A percentile compares a stretch with the other conserved stretches of the same genome.
phyloP scores from a whole-genome alignment of 2,888 invertebrate species.

The Acrobasis suavella region DNA sequence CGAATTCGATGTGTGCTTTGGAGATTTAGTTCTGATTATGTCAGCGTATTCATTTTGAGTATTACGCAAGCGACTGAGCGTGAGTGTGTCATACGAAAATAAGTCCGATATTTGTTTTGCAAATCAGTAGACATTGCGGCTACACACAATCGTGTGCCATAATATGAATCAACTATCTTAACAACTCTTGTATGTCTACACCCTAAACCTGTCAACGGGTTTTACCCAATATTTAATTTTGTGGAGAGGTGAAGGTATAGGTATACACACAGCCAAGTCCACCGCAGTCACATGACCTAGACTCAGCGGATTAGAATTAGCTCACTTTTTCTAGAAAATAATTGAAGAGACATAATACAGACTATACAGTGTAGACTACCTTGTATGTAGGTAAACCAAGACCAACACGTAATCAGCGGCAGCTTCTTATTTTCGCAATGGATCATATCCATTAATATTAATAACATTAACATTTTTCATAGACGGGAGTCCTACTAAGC shows the following conservation, averaged over 20 bases:
- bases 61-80: constrained; percentile 27
- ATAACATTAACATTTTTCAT: not conserved
- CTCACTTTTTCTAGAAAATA: not conserved
- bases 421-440: not conserved
- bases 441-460: not conserved
- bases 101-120: constrained; percentile 35
- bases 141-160: not conserved
- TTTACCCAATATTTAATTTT: too few species aligned
- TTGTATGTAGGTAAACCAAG: not conserved
- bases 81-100: constrained; percentile 34
- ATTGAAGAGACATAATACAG: too few species aligned
- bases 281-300: too few species aligned
- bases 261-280: too few species aligned
- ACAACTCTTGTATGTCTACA: too few species aligned
- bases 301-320: not conserved
- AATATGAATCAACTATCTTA: not conserved
- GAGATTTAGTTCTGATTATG: constrained; percentile 9
- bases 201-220: too few species aligned
- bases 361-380: too few species aligned
- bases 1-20: not conserved
- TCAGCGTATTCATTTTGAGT: not conserved
- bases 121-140: constrained; percentile 33
- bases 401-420: not conserved
- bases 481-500: constrained; percentile 5
- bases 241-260: too few species aligned